A percentile compares a stretch with the other conserved stretches of the same genome.
These are phyloP conservation scores for Ceramica pisi DNA, from an alignment of 2,888 invertebrate genomes.

Conservation along the genomic window DNA sequence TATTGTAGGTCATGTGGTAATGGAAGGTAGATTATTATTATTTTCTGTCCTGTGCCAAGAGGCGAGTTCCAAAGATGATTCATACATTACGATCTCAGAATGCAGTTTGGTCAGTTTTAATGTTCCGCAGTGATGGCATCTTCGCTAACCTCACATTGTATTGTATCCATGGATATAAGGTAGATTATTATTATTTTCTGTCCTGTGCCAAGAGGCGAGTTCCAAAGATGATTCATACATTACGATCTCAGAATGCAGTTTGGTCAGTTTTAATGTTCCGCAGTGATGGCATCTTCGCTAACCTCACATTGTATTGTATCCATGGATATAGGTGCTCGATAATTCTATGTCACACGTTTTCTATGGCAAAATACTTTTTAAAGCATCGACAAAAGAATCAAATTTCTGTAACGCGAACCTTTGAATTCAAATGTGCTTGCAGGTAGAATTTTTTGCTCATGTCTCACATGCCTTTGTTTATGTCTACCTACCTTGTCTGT, in stretches of 20 bases:
- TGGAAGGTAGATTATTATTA: slow-evolving; percentile 76
- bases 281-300: slow-evolving; percentile 74
- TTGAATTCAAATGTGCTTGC: slow-evolving; percentile 70
- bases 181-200: slow-evolving; percentile 80
- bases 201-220: slow-evolving; percentile 82
- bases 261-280: slow-evolving; percentile 79
- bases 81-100: slow-evolving; percentile 82
- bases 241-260: slow-evolving; percentile 84
- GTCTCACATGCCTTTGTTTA: slow-evolving; percentile 77
- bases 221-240: slow-evolving; percentile 84
- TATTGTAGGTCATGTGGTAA: slow-evolving; percentile 76
- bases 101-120: slow-evolving; percentile 84
- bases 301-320: slow-evolving; percentile 70
- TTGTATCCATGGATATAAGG: slow-evolving; percentile 69
- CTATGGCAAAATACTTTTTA: slow-evolving; percentile 70
- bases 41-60: slow-evolving; percentile 83
- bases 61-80: slow-evolving; percentile 81
- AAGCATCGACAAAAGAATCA: slow-evolving; percentile 64
- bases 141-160: slow-evolving; percentile 72
- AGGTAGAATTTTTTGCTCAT: slow-evolving; percentile 80
- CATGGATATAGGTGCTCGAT: slow-evolving; percentile 63
- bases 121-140: slow-evolving; percentile 75
- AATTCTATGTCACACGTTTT: slow-evolving; percentile 58
- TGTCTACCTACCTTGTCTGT: slow-evolving; percentile 69
- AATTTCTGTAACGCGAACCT: slow-evolving; percentile 64